phyloP scores from a whole-genome alignment of 64 coral and sea anemone species.

The Dendronephthya gigantea region DNA sequence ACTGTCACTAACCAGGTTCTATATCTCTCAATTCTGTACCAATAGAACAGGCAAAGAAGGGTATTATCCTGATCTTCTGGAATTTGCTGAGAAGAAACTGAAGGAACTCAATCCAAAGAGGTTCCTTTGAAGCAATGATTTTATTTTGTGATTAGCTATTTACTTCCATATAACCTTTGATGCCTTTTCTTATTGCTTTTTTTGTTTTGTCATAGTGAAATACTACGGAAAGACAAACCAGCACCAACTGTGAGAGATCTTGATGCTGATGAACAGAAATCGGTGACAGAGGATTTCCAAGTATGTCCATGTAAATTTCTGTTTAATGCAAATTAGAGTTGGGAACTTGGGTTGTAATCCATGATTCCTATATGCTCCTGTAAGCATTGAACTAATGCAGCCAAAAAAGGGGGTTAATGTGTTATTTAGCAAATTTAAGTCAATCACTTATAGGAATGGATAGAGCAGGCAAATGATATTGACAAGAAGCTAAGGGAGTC shows the following conservation, averaged over 20 bases:
- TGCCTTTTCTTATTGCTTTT: background rate
- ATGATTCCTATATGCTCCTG: no score
- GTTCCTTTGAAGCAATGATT: constrained; percentile 21
- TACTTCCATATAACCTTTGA: no score
- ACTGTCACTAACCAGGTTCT: no score
- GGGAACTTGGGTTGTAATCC: no score
- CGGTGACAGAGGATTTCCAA: constrained; percentile 54
- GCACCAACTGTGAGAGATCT: constrained; percentile 62
- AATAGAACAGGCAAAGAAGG: constrained; percentile 78
- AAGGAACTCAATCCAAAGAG: constrained; percentile 67
- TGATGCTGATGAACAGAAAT: constrained; percentile 37
- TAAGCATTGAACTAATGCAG: no score
- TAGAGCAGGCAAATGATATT: constrained; percentile 33
- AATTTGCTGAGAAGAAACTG: constrained; percentile 74
- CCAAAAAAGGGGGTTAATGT: no score
- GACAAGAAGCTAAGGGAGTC: constrained; percentile 45
- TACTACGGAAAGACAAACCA: constrained; percentile 64
- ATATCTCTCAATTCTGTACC: background rate
- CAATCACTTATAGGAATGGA: constrained; percentile 98
- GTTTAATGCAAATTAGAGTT: no score
- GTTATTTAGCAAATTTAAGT: no score
- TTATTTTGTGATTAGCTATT: no score
- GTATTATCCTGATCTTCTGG: constrained; percentile 58
- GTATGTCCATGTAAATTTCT: no score
- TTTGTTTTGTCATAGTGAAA: constrained; percentile 28